These are phyloP conservation scores for Pocillopora grandis DNA, from an alignment of 92 coral and sea anemone genomes.

Conservation along the genomic window DNA sequence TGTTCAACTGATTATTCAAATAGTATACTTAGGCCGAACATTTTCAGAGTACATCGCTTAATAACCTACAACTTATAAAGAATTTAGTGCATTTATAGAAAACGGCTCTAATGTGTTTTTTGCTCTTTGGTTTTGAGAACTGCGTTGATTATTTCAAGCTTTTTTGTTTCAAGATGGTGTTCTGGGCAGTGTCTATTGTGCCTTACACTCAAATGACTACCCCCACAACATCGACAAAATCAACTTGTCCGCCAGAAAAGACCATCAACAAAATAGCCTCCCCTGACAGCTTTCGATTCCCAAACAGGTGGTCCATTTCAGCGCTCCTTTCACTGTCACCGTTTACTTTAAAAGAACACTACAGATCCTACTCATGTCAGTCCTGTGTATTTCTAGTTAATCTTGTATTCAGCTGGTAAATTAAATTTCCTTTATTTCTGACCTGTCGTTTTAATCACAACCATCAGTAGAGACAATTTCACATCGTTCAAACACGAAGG, in stretches of 20 bases:
- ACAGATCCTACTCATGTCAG: constrained; percentile 24
- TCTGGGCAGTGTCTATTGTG: neutral
- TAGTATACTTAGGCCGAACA: neutral
- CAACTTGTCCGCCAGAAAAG: neutral
- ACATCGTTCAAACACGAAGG: neutral
- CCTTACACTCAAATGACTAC: neutral
- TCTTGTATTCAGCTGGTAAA: constrained; percentile 42
- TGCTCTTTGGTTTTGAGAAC: neutral
- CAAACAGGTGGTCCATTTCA: constrained; percentile 41
- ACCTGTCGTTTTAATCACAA: constrained; percentile 11
- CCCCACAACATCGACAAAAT: constrained; percentile 9
- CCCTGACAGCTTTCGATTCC: constrained; percentile 29
- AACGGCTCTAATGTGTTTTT: neutral
- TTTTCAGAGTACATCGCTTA: neutral
- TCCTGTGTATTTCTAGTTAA: constrained; percentile 7
- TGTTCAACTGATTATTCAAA: constrained; percentile 12
- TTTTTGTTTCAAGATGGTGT: neutral
- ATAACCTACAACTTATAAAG: neutral
- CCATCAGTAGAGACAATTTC: constrained; percentile 8
- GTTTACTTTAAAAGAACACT: constrained; percentile 20
- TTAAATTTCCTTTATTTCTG: constrained; percentile 26
- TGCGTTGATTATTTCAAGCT: neutral
- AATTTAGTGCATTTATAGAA: neutral
- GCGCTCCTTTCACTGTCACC: constrained; percentile 32
- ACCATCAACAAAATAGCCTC: constrained; percentile 8